Percentiles rank a stretch among this genome's conserved stretches.
phyloP scores from a whole-genome alignment of 2,888 invertebrate species.

The Notodromas monacha region DNA sequence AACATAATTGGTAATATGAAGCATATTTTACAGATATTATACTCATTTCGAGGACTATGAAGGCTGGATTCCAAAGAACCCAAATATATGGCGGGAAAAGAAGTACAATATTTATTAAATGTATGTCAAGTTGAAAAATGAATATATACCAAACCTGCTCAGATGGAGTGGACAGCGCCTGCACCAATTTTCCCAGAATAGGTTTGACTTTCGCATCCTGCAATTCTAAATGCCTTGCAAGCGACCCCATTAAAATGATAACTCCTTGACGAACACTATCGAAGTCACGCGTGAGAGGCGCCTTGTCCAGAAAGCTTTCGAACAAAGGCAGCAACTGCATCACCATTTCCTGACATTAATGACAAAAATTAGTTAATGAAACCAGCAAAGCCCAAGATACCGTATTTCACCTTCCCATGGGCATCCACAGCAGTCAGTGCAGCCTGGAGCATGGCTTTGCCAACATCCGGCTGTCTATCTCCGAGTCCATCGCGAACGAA shows the following conservation, averaged over 20 bases:
- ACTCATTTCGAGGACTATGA: no score
- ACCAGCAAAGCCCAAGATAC: no score
- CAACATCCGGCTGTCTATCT: slow-evolving; percentile 37
- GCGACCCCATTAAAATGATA: slow-evolving; percentile 78
- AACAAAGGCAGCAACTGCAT: slow-evolving; percentile 54
- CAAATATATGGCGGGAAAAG: no score
- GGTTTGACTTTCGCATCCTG: slow-evolving; percentile 62
- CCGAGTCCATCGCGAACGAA: slow-evolving; percentile 50
- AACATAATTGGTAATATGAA: slow-evolving; percentile 6
- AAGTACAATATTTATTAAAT: no score
- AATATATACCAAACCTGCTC: slow-evolving; percentile 30
- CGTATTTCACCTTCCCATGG: slow-evolving; percentile 46
- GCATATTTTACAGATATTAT: background rate
- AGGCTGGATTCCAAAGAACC: no score
- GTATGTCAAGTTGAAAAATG: background rate
- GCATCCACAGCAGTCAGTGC: slow-evolving; percentile 66
- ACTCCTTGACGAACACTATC: slow-evolving; percentile 84
- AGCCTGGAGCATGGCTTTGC: slow-evolving; percentile 66
- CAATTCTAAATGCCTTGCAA: slow-evolving; percentile 78
- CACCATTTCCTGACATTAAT: slow-evolving; percentile 16
- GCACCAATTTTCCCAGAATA: slow-evolving; percentile 62
- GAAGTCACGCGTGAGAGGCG: slow-evolving; percentile 55
- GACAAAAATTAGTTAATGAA: no score
- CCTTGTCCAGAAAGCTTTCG: slow-evolving; percentile 66
- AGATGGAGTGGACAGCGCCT: slow-evolving; percentile 75